Base-by-base conservation (phyloP, 2,888 invertebrate genomes). In the Myopa tessellatipennis region DNA sequence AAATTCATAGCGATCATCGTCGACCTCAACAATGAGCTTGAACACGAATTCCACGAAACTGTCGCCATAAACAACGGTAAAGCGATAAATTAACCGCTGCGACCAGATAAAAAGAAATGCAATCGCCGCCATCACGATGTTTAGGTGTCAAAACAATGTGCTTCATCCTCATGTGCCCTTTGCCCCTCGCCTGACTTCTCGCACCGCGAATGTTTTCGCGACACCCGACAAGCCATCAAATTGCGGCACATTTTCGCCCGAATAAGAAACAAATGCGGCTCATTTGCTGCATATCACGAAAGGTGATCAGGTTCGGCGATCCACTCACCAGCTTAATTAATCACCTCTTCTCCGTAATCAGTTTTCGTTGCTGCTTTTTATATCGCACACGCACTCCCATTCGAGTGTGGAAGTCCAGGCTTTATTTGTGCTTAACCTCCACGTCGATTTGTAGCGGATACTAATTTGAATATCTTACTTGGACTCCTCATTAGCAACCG, bases 381-480 rank as follows among this genome's bases (percentile, higher is more conserved):
- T 45, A 1, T 26, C 36, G 14, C 26, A 26, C 26, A 26, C 26
- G 26, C 26, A 26, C 26, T 26, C 26, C 26, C 26, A 26, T 26
- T 26, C 26, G 2, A 26, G 26, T 26, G 26, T 26, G 1, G 2
- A 45, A 45, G 10, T 45, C 45, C 10, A 8, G 45, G 4, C 16
- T 34, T 40, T 34, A 38, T 67, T 38, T 45, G 10, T 45, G 52
- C 58, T 4, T 52, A 52, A 65, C 52, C 65, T 63, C 63, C 50
- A 63, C 61, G 63, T 73, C 74, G 3, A 74, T 74, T 63, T 40
- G n/a, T 52, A 65, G 45, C 26, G 52, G 55, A 74, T 63, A 74
- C 52, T 63, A 63, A 74, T 74, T 38, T 63, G 36, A 6, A 4
- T n/a, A 52, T 36, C 36, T 36, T 12, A n/a, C 50, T 63, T 50